Conservation (phyloP, 2,888 invertebrate species). For the Apamea crenata region DNA sequence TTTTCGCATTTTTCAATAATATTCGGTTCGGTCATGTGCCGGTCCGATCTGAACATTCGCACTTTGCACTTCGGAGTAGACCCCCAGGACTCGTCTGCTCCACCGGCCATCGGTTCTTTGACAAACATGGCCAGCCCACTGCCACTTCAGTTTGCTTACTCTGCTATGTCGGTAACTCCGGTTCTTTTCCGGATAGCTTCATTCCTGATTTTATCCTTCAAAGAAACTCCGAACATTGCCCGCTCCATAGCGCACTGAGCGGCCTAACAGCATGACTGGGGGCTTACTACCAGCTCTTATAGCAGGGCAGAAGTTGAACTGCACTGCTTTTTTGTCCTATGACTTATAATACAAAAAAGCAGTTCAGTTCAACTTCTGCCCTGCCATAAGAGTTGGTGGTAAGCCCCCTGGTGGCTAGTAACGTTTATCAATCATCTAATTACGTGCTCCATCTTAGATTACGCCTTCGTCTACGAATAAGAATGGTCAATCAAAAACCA, state of each 20-base stretch:
- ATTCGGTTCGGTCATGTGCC: too few relatives aligned
- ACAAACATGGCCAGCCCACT: neutral
- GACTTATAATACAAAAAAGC: too few relatives aligned
- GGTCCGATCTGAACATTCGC: too few relatives aligned
- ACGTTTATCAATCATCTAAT: neutral
- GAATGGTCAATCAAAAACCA: slow-evolving; percentile 32
- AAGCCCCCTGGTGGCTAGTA: neutral
- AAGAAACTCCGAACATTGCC: neutral
- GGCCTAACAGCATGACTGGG: neutral
- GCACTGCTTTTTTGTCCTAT: too few relatives aligned
- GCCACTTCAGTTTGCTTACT: neutral
- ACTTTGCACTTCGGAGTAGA: too few relatives aligned
- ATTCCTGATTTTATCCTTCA: neutral
- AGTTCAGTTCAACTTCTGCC: too few relatives aligned
- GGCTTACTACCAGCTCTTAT: too few relatives aligned
- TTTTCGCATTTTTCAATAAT: too few relatives aligned
- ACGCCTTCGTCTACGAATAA: slow-evolving; percentile 28
- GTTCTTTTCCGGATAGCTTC: neutral
- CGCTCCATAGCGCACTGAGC: neutral
- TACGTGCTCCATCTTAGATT: slow-evolving; percentile 5
- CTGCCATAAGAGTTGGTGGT: too few relatives aligned
- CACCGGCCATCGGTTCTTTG: neutral
- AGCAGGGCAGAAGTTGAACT: too few relatives aligned
- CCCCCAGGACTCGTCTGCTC: neutral
- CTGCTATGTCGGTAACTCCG: neutral